Conservation (phyloP, 1,140 invertebrate genomes). For the Drosophila simulans region DNA sequence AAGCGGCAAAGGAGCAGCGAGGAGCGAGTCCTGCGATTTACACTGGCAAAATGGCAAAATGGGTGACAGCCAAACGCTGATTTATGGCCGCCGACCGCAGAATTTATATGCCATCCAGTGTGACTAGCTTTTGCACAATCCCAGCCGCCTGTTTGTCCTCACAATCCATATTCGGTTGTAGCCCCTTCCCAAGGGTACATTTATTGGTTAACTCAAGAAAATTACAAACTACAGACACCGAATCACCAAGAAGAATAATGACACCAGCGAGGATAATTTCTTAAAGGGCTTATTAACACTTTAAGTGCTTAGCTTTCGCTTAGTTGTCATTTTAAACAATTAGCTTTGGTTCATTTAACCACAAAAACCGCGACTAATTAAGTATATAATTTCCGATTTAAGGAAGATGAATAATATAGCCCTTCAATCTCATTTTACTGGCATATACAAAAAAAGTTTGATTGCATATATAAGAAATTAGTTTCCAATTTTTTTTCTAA, state of each 20-base stretch:
- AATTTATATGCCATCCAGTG: slow-evolving; percentile 78
- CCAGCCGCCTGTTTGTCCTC: slow-evolving; percentile 47
- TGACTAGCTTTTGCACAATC: slow-evolving; percentile 49
- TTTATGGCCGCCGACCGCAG: slow-evolving; percentile 77
- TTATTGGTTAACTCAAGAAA: background rate
- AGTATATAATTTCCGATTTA: background rate
- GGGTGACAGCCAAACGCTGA: slow-evolving; percentile 82
- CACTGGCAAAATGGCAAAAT: slow-evolving; percentile 62
- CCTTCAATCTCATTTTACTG: no score
- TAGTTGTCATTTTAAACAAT: background rate
- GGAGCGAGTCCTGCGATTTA: slow-evolving; percentile 61
- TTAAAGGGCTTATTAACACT: background rate
- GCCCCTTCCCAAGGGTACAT: slow-evolving; percentile 29
- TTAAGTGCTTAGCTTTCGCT: background rate
- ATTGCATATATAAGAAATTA: no score
- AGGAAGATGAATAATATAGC: no score
- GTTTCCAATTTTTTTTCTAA: no score
- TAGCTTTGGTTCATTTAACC: background rate
- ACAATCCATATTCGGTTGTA: slow-evolving; percentile 65
- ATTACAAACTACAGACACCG: background rate
- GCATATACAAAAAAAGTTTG: no score
- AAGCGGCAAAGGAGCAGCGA: background rate
- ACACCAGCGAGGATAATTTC: background rate
- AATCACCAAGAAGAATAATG: background rate
- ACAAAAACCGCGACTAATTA: background rate